These are phyloP conservation scores for Orchestia grillus DNA, from an alignment of 1,140 invertebrate genomes.

Conservation along the genomic window DNA sequence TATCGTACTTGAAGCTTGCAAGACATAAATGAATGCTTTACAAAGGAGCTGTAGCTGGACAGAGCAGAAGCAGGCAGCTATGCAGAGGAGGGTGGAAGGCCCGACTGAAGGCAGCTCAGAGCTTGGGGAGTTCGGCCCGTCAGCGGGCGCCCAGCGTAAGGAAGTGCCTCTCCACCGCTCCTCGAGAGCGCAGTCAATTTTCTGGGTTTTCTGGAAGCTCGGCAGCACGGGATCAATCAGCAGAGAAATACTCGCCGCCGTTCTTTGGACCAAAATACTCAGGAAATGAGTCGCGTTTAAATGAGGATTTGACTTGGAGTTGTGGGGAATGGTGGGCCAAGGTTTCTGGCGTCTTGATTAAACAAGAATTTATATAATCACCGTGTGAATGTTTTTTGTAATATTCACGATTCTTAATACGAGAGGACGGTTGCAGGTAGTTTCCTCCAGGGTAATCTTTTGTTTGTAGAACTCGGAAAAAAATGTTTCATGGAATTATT, in stretches of 20 bases:
- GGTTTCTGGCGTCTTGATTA: not conserved
- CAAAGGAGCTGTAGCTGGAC: not conserved
- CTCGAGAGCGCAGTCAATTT: slow-evolving; percentile 44
- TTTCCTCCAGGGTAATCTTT: not conserved
- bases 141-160: slow-evolving; percentile 31
- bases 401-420: not conserved
- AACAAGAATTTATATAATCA: not conserved
- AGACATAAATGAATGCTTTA: not conserved
- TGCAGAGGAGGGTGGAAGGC: not conserved
- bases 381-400: not conserved
- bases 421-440: not conserved
- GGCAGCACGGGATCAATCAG: slow-evolving; percentile 18
- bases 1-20: not conserved
- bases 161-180: slow-evolving; percentile 16
- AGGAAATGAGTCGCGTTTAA: not conserved
- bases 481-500: not conserved
- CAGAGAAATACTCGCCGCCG: slow-evolving; percentile 14
- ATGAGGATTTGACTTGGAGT: not conserved
- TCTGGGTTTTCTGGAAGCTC: slow-evolving; percentile 34
- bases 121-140: not conserved
- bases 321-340: not conserved
- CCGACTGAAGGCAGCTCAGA: not conserved
- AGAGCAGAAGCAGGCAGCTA: not conserved
- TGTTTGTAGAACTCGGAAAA: not conserved
- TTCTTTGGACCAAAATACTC: not conserved